Percentiles rank a stretch among this genome's conserved stretches.
Conservation (phyloP, 1,140 invertebrate genomes). For the Cataglyphis hispanica region DNA sequence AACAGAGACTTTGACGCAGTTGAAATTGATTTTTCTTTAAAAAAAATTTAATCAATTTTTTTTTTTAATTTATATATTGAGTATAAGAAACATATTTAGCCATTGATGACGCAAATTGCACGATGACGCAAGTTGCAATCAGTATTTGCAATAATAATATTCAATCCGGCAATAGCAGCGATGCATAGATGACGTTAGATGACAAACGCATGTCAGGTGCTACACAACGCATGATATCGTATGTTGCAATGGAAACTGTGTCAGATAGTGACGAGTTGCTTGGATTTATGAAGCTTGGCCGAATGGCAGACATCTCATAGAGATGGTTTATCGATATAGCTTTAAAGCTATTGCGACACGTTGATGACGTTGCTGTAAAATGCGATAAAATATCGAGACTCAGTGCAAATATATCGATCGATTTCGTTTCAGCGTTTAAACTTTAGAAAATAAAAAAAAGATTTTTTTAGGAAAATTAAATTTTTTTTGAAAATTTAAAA, state of each 20-base stretch:
- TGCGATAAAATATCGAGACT: conserved; percentile 23
- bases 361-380: conserved; percentile 34
- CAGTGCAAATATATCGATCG: background rate
- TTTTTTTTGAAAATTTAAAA: background rate
- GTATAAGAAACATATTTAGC: background rate
- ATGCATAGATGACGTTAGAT: conserved; percentile 67
- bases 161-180: conserved; percentile 53
- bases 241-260: conserved; percentile 48
- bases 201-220: conserved; percentile 74
- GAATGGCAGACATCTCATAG: conserved; percentile 65
- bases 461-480: background rate
- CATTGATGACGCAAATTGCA: conserved; percentile 10
- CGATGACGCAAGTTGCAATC: too few species aligned
- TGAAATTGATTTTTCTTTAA: background rate
- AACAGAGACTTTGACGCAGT: background rate
- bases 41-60: background rate
- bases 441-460: background rate
- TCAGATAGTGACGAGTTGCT: conserved; percentile 74
- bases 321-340: conserved; percentile 70
- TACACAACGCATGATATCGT: conserved; percentile 69
- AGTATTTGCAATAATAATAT: conserved; percentile 40
- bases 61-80: conserved; percentile 12
- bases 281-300: conserved; percentile 70
- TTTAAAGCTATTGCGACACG: conserved; percentile 27
- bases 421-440: conserved; percentile 1